Evolutionary conservation across 2,797 vertebrate species (phyloP), one percentile per base, ranked within the genome.

Genomic region (Pachyuromys duprasi): DNA sequence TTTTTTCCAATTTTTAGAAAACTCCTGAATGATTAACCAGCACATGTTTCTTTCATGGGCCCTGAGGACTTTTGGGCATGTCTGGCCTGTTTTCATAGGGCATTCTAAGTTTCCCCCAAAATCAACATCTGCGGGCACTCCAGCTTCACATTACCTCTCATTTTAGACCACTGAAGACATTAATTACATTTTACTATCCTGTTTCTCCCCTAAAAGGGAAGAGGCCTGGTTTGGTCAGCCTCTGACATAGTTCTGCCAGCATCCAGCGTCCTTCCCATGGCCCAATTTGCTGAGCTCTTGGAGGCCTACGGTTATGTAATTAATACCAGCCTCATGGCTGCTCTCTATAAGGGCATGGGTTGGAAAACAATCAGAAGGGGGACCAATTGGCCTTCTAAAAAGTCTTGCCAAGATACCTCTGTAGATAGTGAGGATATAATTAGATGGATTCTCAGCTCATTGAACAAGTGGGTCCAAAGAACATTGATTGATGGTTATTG

Each of bases 401-500:
- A 82, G n/a, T n/a, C n/a, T n/a, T n/a, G n/a, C n/a, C n/a, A n/a
- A n/a, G n/a, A n/a, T n/a, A n/a, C n/a, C n/a, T n/a, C n/a, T n/a
- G n/a, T n/a, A n/a, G 96, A 86, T 91, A 31, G 63, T 95, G 60
- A 78, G 11, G 60, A 22, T 31, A 18, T 86, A 79, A 55, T 87
- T 81, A 93, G 36, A 45, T 72, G 42, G 60, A 39, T 86, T 91
- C 55, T 24, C 7, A 81, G 33, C 26, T 94, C 79, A 75, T 60
- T 53, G 89, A 95, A 42, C 24, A 95, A 55, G 33, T n/a, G 49
- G 89, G 17, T 33, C 28, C 39, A 60, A 31, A 75, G 33, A 81
- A 33, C 90, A 60, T 62, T 36, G 65, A 72, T 7, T 63, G 86
- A 87, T 91, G 70, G 78, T 33, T 91, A 95, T 93, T 82, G 91